Conservation (phyloP, 2,888 invertebrate species). For the Rhimphoctona megacephalus region DNA sequence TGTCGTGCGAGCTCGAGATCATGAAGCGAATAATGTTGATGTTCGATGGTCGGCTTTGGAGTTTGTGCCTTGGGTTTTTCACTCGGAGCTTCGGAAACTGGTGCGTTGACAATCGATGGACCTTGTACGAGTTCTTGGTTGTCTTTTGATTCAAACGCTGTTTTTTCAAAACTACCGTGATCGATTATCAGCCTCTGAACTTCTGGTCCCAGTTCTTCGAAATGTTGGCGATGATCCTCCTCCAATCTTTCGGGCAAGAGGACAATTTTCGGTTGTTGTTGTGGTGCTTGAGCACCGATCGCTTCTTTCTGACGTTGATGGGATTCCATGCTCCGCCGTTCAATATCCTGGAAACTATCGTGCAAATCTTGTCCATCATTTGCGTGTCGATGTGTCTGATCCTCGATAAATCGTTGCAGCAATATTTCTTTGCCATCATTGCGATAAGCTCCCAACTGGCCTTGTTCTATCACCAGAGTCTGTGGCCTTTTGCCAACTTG, state of each 20-base stretch:
- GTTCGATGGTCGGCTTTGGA: conserved; percentile 55
- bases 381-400: conserved; percentile 85
- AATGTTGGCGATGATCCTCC: conserved; percentile 75
- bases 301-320: conserved; percentile 74
- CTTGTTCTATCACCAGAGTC: conserved; percentile 86
- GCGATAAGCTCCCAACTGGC: conserved; percentile 88
- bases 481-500: conserved; percentile 86
- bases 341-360: conserved; percentile 75
- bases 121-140: conserved; percentile 53
- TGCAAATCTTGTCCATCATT: conserved; percentile 72
- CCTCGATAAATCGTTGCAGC: conserved; percentile 93
- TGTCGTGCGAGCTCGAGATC: conserved; percentile 85
- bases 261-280: conserved; percentile 75
- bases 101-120: conserved; percentile 68
- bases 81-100: conserved; percentile 63
- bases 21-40: conserved; percentile 76
- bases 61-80: conserved; percentile 62
- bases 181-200: conserved; percentile 78
- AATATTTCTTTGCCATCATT: conserved; percentile 94
- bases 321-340: conserved; percentile 79
- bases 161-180: conserved; percentile 72
- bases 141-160: conserved; percentile 67
- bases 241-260: conserved; percentile 80
- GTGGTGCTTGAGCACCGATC: conserved; percentile 49
- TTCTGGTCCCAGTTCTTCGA: conserved; percentile 76